Evolutionary conservation across 2,888 invertebrate genomes (phyloP), one percentile per base, ranked within the genome.

Genomic region (Spatulosminthurus flaviceps): DNA sequence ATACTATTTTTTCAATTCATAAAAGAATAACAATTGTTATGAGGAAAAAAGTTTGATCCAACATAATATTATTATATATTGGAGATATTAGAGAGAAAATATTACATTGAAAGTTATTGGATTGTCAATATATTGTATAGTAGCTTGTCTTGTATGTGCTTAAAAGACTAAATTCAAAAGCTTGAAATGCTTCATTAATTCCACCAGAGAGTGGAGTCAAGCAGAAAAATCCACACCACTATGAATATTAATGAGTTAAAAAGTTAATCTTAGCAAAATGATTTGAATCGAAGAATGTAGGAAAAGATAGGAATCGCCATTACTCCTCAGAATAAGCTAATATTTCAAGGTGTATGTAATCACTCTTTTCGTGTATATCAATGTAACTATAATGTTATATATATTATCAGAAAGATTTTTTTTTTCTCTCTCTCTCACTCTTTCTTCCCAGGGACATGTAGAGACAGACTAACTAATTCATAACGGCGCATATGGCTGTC

Each of bases 191-290:
- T 75, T 64, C 75, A 75, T 75, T 61, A 66, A 75, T 75, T 75
- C 64, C 29, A 24, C 4, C 1, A 9, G 64, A 64, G 22, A 26
- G 22, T 22, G 64, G 22, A 64, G 64, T 64, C 64, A 64, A 64
- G 64, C 26, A 64, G 24, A 64, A 64, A 64, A 64, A 64, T 64
- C 64, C n/a, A 64, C 64, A 64, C 64, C 64, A 42, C 42, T 43
- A 76, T 76, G 76, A 76, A 76, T 76, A 76, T 76, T 76, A 69
- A 76, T 76, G 76, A 76, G 69, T 24, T n/a, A 28, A 67, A 76
- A 67, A 76, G 67, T 76, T 76, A 67, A 67, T 76, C 76, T 76
- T 76, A 41, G 60, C 26, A 61, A 76, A 76, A 76, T 76, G 76
- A 76, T 76, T 76, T 41, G 75, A 69, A 76, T 76, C 76, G 43